Evolutionary conservation across 2,888 invertebrate species (phyloP), one percentile per base, ranked within the genome.

Genomic region (Ochropleura leucogaster): DNA sequence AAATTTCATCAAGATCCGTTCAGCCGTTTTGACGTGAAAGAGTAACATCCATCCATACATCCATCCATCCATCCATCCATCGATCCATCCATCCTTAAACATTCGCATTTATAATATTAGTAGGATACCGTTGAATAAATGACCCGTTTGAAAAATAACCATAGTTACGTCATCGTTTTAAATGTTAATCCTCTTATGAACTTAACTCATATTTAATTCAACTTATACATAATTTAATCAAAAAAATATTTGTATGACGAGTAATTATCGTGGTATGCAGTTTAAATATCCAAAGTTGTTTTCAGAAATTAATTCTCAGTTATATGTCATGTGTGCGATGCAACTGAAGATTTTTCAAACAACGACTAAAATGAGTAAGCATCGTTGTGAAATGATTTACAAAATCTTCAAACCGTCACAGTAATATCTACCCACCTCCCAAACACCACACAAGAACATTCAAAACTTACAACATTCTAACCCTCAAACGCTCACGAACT

Each of bases 401-500:
- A 1, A 55, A 49, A 14, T 49, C 42, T 49, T 55, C 4, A 7
- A 77, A 20, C 46, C 7, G 44, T 44, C 62, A 46, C n/a, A 53
- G 6, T n/a, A n/a, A 44, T 14, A 73, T 46, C 9, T 20, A 46
- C 18, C 57, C 62, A 69, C 70, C 62, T 70, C 77, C 66, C 42
- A 60, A 68, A 78, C 74, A 68, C 75, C 49, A 72, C 64, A 83
- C 72, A 73, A 74, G 69, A 72, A 68, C 83, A 74, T 82, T 85
- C 49, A 72, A 68, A 85, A 85, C 71, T 83, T 79, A 68, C 67
- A 81, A 77, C 79, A 78, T 74, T 80, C 79, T 79, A 90, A 87
- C 90, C 89, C 86, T 85, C 81, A 82, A 85, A 87, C 73, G 85
- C 85, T 87, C 82, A 76, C 72, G 79, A 81, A 81, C 83, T 79